Percentiles rank a stretch among this genome's conserved stretches.
Evolutionary conservation across 2,888 invertebrate genomes (phyloP).

Genomic region (Drosophila buzzatii): DNA sequence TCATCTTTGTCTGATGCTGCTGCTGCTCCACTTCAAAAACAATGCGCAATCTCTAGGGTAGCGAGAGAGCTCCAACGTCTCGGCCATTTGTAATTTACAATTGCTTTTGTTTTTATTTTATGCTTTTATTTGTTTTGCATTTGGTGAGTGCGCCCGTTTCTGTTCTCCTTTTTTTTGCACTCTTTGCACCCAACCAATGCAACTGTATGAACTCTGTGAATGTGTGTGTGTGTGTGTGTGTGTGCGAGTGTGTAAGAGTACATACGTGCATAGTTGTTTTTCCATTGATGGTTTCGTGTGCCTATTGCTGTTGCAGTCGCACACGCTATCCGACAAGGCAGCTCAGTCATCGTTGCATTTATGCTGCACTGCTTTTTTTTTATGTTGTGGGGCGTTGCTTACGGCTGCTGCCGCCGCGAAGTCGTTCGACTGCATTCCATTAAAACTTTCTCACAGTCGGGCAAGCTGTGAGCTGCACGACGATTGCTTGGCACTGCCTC

Average conservation of each 20-base stretch:
- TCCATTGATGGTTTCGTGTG: constrained; percentile 81
- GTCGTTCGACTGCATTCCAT: constrained; percentile 85
- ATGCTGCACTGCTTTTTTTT: constrained; percentile 71
- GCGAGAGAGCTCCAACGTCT: constrained; percentile 20
- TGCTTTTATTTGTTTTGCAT: constrained; percentile 47
- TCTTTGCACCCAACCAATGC: constrained; percentile 51
- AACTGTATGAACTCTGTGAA: constrained; percentile 27
- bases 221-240: constrained; percentile 21
- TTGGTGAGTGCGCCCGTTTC: constrained; percentile 39
- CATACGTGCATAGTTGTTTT: constrained; percentile 71
- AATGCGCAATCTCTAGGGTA: constrained; percentile 67
- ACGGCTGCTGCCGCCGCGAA: constrained; percentile 61
- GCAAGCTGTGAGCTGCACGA: constrained; percentile 32
- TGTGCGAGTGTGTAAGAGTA: constrained; percentile 22
- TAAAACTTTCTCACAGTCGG: constrained; percentile 85
- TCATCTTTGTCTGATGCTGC: constrained; percentile 56
- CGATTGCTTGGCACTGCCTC: constrained; percentile 46
- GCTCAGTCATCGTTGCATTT: constrained; percentile 46
- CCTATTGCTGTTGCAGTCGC: constrained; percentile 57
- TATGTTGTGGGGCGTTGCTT: constrained; percentile 55
- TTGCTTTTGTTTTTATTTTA: constrained; percentile 64
- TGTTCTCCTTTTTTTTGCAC: constrained; percentile 31
- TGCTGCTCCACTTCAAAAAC: constrained; percentile 70
- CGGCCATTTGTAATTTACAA: constrained; percentile 72
- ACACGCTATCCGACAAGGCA: constrained; percentile 26